phyloP scores from a whole-genome alignment of 2,113 vertebrate genomes.

The Corythoichthys intestinalis region DNA sequence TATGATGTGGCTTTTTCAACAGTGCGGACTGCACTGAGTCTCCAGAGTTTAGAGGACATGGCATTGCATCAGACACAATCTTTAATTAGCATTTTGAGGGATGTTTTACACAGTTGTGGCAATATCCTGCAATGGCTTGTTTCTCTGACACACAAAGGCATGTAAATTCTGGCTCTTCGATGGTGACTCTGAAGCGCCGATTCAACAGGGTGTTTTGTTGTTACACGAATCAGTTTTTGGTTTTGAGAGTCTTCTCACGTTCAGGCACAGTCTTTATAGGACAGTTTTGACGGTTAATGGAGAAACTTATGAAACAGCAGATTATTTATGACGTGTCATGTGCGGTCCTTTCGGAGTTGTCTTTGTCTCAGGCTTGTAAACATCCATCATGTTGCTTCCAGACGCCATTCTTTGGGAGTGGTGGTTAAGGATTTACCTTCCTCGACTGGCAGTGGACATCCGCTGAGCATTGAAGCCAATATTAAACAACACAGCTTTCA shows the following conservation, averaged over 20 bases:
- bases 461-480: conserved; percentile 40
- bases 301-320: not conserved
- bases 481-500: conserved; percentile 52
- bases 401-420: conserved; percentile 22
- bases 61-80: too few species aligned
- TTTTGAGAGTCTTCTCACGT: not conserved
- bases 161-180: not conserved
- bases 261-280: not conserved
- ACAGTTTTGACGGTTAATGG: not conserved
- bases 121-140: not conserved
- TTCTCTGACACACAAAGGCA: not conserved
- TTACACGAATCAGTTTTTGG: not conserved
- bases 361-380: not conserved
- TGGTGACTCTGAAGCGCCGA: not conserved
- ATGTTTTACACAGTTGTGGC: not conserved
- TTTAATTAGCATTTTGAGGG: not conserved
- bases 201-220: not conserved
- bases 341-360: not conserved
- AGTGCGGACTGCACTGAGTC: too few species aligned
- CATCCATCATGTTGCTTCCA: conserved; percentile 16
- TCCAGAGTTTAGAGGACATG: too few species aligned
- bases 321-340: not conserved
- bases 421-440: conserved; percentile 28
- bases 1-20: too few species aligned
- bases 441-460: conserved; percentile 24